Evolutionary conservation across 2,797 vertebrate genomes (phyloP).

Genomic region (Petrocephalus schoutedeni): DNA sequence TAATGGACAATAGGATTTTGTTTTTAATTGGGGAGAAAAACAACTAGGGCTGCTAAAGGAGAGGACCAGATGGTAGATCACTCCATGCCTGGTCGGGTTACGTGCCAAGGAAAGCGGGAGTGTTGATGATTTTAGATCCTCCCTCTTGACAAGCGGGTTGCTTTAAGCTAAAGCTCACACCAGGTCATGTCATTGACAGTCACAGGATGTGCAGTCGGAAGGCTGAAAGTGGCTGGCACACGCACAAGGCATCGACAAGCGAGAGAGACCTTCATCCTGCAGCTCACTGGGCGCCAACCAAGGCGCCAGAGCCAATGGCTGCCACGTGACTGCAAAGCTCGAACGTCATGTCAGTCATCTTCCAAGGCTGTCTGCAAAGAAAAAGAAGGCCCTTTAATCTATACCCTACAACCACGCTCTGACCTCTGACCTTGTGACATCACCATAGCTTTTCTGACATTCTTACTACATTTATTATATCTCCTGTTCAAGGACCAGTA

Average conservation of each 20-base stretch:
- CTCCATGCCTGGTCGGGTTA: neutral
- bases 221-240: neutral
- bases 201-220: neutral
- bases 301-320: neutral
- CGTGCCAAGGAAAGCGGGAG: neutral
- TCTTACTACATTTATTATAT: neutral
- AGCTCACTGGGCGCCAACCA: neutral
- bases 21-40: neutral
- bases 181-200: neutral
- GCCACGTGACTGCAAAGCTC: neutral
- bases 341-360: neutral
- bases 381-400: neutral
- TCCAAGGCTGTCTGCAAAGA: neutral
- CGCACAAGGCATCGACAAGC: neutral
- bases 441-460: neutral
- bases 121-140: neutral
- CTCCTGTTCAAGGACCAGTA: neutral
- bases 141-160: neutral
- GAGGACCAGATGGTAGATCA: neutral
- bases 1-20: conserved; percentile 4
- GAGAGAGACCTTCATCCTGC: neutral
- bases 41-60: neutral
- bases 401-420: neutral
- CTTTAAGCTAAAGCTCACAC: neutral
- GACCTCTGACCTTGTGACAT: neutral